Evolutionary conservation across 1,140 invertebrate species (phyloP).

Genomic region (Helicoverpa zea): DNA sequence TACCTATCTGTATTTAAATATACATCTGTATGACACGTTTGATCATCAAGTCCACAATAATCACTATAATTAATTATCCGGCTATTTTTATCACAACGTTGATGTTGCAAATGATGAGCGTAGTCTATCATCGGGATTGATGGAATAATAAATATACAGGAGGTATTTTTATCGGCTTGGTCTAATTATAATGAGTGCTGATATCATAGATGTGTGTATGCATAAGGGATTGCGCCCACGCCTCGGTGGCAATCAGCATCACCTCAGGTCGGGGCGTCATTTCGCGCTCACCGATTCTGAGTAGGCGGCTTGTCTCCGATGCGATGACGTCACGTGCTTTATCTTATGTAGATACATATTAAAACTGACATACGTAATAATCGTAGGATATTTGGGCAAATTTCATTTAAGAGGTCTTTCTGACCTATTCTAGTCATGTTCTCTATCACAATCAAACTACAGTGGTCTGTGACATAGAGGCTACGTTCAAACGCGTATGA

Average conservation of each 20-base stretch:
- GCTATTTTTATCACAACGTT: neutral
- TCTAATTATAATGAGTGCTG: slow-evolving; percentile 1
- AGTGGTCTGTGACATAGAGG: too few relatives aligned
- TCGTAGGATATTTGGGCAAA: neutral
- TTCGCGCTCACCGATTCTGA: slow-evolving; percentile 5
- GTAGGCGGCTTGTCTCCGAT: slow-evolving; percentile 17
- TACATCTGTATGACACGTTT: neutral
- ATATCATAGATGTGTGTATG: neutral
- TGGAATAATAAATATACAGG: neutral
- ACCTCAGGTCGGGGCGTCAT: neutral
- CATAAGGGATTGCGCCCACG: slow-evolving; percentile 15
- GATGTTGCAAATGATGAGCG: neutral
- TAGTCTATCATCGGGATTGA: neutral
- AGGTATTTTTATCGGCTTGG: slow-evolving; percentile 11
- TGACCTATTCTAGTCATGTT: too few relatives aligned
- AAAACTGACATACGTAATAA: neutral
- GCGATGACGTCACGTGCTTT: neutral
- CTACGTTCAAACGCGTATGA: neutral
- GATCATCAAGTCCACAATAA: neutral
- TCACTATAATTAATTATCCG: neutral
- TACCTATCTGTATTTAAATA: neutral
- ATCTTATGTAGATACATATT: slow-evolving; percentile 1
- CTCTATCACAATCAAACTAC: too few relatives aligned
- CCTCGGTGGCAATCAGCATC: neutral
- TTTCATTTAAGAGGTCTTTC: too few relatives aligned